These are phyloP conservation scores for Phoebastria nigripes DNA, from an alignment of 2,797 vertebrate genomes.

Conservation along the genomic window DNA sequence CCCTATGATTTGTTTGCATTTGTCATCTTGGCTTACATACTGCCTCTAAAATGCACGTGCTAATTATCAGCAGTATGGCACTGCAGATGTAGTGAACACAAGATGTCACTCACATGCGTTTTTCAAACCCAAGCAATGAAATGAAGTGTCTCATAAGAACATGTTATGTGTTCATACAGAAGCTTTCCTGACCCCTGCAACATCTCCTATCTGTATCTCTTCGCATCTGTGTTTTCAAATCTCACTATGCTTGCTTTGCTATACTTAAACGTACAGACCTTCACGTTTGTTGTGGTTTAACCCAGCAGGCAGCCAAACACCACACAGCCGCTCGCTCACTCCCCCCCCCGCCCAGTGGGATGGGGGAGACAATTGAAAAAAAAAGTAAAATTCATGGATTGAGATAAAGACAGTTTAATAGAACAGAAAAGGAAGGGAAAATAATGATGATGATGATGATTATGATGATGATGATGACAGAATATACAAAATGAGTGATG, in stretches of 20 bases:
- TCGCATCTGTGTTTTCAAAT: not conserved
- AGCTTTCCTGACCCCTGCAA: not conserved
- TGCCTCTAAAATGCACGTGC: not conserved
- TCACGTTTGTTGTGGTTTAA: not conserved
- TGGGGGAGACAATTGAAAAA: no score
- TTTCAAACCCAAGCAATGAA: not conserved
- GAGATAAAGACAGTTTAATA: no score
- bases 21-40: not conserved
- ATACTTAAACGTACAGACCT: not conserved
- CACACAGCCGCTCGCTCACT: no score
- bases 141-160: not conserved
- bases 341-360: no score
- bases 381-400: no score
- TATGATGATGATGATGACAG: no score
- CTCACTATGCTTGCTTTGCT: not conserved
- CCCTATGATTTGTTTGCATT: not conserved
- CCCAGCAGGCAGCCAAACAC: no score
- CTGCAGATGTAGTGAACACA: not conserved
- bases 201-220: not conserved
- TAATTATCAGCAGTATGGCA: not conserved
- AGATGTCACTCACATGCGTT: constrained; percentile 16
- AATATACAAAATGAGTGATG: no score
- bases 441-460: no score
- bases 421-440: no score
- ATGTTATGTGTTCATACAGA: rapidly evolving